phyloP scores from a whole-genome alignment of 2,888 invertebrate genomes.

The Phengaris alcon region DNA sequence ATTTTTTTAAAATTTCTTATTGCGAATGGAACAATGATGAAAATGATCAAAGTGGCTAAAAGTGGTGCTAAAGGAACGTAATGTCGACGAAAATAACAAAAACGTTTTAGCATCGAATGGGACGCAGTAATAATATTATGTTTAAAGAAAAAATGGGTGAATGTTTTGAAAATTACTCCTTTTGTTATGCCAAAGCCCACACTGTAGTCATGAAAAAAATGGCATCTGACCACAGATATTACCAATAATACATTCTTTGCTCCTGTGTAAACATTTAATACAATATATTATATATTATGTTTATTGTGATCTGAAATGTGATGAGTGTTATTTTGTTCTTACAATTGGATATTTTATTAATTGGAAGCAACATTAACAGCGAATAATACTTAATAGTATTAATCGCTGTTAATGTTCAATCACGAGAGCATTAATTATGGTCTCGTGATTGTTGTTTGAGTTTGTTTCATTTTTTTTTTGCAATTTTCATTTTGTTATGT shows the following conservation, averaged over 20 bases:
- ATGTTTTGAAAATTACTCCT: background rate
- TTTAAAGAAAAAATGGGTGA: background rate
- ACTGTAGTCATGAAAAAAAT: background rate
- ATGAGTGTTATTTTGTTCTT: background rate
- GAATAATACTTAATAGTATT: background rate
- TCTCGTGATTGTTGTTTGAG: background rate
- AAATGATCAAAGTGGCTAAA: too few relatives aligned
- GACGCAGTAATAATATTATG: background rate
- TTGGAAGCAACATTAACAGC: background rate
- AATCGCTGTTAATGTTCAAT: too few relatives aligned
- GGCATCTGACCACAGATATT: too few relatives aligned
- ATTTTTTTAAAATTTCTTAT: too few relatives aligned
- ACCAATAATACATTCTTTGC: background rate
- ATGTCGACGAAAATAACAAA: too few relatives aligned
- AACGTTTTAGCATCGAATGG: too few relatives aligned
- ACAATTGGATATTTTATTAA: background rate
- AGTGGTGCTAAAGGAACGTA: too few relatives aligned
- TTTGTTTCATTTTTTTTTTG: background rate
- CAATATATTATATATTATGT: background rate
- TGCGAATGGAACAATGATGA: too few relatives aligned
- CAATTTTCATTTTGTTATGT: background rate
- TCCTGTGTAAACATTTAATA: background rate
- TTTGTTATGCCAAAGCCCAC: background rate
- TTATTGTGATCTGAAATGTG: constrained; percentile 9
- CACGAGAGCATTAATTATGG: too few relatives aligned